These are phyloP conservation scores for Rhabdornis inornatus DNA, from an alignment of 2,113 vertebrate genomes.

Conservation along the genomic window DNA sequence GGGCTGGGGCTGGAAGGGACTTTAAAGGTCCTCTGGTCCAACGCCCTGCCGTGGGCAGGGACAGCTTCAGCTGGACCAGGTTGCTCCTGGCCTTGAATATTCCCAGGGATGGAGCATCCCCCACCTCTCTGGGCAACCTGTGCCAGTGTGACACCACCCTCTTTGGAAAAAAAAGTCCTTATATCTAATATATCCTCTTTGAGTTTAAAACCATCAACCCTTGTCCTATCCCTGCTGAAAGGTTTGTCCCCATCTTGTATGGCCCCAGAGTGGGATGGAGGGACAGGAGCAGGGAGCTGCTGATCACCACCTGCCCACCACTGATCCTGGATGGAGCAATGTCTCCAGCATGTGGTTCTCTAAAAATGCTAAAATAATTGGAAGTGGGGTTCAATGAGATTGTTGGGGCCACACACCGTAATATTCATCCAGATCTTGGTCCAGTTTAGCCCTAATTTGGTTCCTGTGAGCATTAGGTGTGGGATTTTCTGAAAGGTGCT, in stretches of 20 bases:
- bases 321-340: background rate
- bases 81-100: background rate
- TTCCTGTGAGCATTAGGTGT: background rate
- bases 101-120: background rate
- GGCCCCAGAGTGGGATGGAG: background rate
- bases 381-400: background rate
- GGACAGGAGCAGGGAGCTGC: background rate
- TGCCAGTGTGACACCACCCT: background rate
- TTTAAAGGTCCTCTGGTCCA: background rate
- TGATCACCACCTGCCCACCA: background rate
- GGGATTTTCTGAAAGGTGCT: background rate
- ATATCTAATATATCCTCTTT: background rate
- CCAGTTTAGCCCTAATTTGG: background rate
- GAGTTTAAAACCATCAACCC: background rate
- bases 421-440: background rate
- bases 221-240: background rate
- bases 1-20: background rate
- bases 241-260: background rate
- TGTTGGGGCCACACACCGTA: fast-evolving
- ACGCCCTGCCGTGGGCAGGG: background rate
- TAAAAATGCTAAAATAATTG: background rate
- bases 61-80: background rate
- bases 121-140: background rate
- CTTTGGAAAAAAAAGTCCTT: background rate
- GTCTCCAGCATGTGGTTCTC: slow-evolving; percentile 7